A percentile compares a stretch with the other conserved stretches of the same genome.
Conservation (phyloP, 1,140 invertebrate genomes). For the Solenopsis invicta region DNA sequence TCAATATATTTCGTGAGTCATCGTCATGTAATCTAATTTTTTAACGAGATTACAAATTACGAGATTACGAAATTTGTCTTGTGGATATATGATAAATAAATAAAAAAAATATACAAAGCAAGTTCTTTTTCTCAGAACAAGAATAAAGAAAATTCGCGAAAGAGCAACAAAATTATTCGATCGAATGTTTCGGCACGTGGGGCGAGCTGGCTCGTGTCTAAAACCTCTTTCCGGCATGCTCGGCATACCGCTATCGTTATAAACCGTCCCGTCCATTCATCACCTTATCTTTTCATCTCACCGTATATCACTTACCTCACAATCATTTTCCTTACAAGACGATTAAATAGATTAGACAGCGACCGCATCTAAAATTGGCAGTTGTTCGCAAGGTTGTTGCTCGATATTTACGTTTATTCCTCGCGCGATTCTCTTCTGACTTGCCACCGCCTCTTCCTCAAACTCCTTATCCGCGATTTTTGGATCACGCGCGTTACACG, state of each 20-base stretch:
- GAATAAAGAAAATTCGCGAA: background rate
- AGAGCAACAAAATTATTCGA: background rate
- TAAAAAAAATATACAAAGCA: background rate
- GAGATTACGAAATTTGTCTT: background rate
- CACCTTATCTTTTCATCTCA: constrained; percentile 55
- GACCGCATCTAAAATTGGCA: constrained; percentile 80
- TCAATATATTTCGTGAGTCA: background rate
- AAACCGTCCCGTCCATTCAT: constrained; percentile 38
- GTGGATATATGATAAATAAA: background rate
- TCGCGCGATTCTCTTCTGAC: constrained; percentile 6
- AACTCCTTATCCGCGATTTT: background rate
- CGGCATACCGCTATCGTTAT: background rate
- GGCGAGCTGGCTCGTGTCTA: constrained; percentile 13
- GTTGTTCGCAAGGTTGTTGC: constrained; percentile 77
- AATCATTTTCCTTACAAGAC: constrained; percentile 18
- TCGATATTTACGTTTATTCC: constrained; percentile 43
- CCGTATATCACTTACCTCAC: background rate
- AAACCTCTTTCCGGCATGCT: constrained; percentile 23
- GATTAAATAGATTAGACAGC: constrained; percentile 55
- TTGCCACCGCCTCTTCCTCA: background rate
- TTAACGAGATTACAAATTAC: background rate
- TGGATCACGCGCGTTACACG: constrained; percentile 27
- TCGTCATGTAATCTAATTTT: background rate
- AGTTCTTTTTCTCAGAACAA: background rate
- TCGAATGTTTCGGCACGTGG: background rate